Conservation (phyloP, 2,113 vertebrate genomes). For the Stercorarius parasiticus region DNA sequence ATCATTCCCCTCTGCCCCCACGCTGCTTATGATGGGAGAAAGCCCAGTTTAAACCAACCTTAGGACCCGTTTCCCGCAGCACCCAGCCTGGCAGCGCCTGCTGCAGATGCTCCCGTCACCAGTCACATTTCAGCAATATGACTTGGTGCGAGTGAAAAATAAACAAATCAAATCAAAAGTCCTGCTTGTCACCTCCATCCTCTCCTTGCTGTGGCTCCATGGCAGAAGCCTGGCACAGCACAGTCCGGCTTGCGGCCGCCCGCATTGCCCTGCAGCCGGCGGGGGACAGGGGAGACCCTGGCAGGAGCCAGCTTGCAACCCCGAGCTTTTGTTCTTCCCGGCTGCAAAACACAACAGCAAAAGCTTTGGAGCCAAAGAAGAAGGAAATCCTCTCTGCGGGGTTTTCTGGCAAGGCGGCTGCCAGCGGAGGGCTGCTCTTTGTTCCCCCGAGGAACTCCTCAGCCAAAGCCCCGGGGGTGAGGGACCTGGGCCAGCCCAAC, state of each 20-base stretch:
- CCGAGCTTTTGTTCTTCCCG: not conserved
- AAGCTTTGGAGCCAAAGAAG: not conserved
- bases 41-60: not conserved
- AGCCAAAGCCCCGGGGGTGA: not conserved
- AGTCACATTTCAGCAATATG: not conserved
- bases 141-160: accelerated
- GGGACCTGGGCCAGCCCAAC: not conserved
- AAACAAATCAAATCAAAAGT: not conserved
- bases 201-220: accelerated
- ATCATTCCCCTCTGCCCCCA: accelerated
- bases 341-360: not conserved
- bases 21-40: not conserved
- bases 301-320: not conserved
- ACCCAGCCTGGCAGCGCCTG: not conserved
- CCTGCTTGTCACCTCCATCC: not conserved
- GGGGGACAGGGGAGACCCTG: not conserved
- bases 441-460: not conserved
- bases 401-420: not conserved
- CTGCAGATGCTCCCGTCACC: not conserved
- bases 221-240: accelerated
- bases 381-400: not conserved
- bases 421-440: not conserved
- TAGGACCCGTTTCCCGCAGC: not conserved
- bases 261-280: accelerated
- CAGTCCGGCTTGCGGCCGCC: accelerated